Evolutionary conservation across 2,888 invertebrate genomes (phyloP).

Genomic region (Drosophila putrida): DNA sequence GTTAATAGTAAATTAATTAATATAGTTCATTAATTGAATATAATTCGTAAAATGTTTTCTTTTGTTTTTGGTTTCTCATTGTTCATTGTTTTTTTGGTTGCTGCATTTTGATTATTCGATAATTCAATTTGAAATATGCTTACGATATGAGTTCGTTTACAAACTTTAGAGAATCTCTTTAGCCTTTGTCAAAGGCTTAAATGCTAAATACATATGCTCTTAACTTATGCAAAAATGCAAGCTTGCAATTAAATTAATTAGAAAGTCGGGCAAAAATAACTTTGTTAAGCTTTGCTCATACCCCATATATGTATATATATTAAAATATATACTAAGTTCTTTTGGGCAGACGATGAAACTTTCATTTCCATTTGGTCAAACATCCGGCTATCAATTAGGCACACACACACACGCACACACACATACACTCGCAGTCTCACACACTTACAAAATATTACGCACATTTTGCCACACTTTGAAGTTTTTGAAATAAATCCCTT

Average conservation of each 20-base stretch:
- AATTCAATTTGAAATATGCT: constrained; percentile 35
- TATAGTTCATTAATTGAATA: constrained; percentile 39
- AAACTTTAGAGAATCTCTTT: constrained; percentile 1
- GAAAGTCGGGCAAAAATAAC: constrained; percentile 31
- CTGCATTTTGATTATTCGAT: constrained; percentile 68
- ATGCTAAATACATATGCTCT: constrained; percentile 7
- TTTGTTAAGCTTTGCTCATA: constrained; percentile 56
- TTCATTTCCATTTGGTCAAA: constrained; percentile 63
- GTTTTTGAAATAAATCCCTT: constrained; percentile 40
- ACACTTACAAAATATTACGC: constrained; percentile 27
- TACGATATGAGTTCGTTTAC: constrained; percentile 42
- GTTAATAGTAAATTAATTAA: constrained; percentile 28
- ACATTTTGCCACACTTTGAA: constrained; percentile 58
- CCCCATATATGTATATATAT: too few species aligned
- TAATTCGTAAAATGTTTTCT: constrained; percentile 32
- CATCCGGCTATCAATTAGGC: constrained; percentile 59
- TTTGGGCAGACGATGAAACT: constrained; percentile 50
- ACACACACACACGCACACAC: constrained; percentile 21
- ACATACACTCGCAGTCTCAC: constrained; percentile 3
- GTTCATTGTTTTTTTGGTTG: constrained; percentile 1
- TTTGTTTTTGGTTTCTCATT: constrained; percentile 1
- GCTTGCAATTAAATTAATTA: constrained; percentile 44
- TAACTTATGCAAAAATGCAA: constrained; percentile 16
- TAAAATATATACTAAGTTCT: constrained; percentile 23
- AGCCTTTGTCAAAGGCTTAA: not conserved